These are phyloP conservation scores for Barbus barbus DNA, from an alignment of 2,113 vertebrate genomes.

Conservation along the genomic window DNA sequence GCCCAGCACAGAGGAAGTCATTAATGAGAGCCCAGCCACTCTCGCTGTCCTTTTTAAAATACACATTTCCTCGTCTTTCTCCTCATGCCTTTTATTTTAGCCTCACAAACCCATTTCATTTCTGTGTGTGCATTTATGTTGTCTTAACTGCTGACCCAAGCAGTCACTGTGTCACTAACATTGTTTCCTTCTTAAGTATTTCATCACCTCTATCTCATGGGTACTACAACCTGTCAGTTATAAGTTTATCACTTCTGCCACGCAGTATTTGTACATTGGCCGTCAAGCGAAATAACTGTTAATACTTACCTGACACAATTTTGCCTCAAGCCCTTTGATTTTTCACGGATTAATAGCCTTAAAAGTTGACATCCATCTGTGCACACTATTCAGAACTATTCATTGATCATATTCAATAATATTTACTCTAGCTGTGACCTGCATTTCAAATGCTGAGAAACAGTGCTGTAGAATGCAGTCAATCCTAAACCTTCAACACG, in stretches of 20 bases:
- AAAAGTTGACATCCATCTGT: neutral
- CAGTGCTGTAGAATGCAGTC: conserved; percentile 7
- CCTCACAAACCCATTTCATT: neutral
- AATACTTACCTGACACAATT: conserved; percentile 5
- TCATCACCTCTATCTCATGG: conserved; percentile 54
- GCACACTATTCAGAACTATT: conserved; percentile 9
- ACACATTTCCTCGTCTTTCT: conserved; percentile 57
- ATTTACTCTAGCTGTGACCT: neutral
- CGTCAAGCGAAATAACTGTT: neutral
- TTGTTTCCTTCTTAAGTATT: conserved; percentile 56
- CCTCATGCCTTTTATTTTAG: conserved; percentile 55
- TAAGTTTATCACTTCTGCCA: conserved; percentile 6
- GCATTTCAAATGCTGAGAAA: neutral
- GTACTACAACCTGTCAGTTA: neutral
- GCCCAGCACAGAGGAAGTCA: conserved; percentile 48
- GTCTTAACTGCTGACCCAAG: conserved; percentile 21
- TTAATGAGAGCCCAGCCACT: conserved; percentile 31
- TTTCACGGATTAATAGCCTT: neutral
- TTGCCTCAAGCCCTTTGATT: neutral
- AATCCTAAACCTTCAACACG: neutral
- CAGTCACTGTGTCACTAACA: conserved; percentile 49
- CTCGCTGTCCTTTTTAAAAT: conserved; percentile 46
- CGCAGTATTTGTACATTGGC: neutral
- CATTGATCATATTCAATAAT: conserved; percentile 19
- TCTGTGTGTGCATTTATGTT: neutral